phyloP scores from a whole-genome alignment of 2,888 invertebrate species.

The Mesoligia furuncula region DNA sequence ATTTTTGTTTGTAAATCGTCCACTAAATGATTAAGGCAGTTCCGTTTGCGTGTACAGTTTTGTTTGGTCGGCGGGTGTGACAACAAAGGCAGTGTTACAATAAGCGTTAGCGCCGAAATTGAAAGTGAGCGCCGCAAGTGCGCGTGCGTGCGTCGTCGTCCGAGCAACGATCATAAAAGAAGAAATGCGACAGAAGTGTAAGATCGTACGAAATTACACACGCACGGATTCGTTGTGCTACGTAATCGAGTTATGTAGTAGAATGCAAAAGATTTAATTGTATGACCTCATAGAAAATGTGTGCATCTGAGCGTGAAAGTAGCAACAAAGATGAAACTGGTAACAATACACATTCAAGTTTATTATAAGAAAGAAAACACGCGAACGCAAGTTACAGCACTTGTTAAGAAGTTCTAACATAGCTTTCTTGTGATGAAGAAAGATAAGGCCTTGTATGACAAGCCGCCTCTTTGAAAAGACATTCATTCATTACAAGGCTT shows the following conservation, averaged over 20 bases:
- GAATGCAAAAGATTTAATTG: conserved; percentile 36
- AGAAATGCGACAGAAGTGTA: conserved; percentile 59
- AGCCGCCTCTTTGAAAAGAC: conserved; percentile 37
- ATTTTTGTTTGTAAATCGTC: conserved; percentile 55
- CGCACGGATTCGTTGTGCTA: conserved; percentile 43
- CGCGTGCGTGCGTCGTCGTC: conserved; percentile 70
- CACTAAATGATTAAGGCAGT: conserved; percentile 48
- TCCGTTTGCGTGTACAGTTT: conserved; percentile 52
- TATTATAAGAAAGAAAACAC: conserved; percentile 22
- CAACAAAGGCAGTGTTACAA: conserved; percentile 74
- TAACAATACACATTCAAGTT: conserved; percentile 20
- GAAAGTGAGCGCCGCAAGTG: conserved; percentile 79
- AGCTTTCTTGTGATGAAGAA: conserved; percentile 41
- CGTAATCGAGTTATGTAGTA: conserved; percentile 55
- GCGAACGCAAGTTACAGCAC: neutral
- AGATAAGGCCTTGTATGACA: conserved; percentile 49
- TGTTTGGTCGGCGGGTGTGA: conserved; percentile 65
- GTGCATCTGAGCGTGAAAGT: conserved; percentile 35
- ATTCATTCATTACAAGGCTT: conserved; percentile 43
- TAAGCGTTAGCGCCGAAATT: conserved; percentile 77
- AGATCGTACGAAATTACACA: conserved; percentile 60
- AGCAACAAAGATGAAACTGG: conserved; percentile 14
- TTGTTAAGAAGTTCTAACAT: conserved; percentile 14
- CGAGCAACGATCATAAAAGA: conserved; percentile 55
- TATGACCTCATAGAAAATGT: conserved; percentile 49